Evolutionary conservation across 2,113 vertebrate genomes (phyloP).

Genomic region (Semicossyphus pulcher): DNA sequence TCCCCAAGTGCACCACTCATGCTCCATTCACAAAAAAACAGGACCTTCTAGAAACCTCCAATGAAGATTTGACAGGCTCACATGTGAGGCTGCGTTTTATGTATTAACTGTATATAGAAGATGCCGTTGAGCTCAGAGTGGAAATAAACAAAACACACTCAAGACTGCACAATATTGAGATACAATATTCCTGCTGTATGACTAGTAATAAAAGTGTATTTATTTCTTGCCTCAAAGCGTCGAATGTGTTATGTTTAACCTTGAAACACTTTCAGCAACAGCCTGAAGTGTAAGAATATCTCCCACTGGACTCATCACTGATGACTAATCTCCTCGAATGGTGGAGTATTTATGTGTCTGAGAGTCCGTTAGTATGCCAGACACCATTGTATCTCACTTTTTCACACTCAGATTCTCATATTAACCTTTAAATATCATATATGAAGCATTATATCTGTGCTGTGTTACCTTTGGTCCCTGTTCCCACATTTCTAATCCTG

Average conservation of each 20-base stretch:
- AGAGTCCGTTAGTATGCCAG: slow-evolving; percentile 21
- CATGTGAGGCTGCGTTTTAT: background rate
- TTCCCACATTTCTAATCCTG: slow-evolving; percentile 47
- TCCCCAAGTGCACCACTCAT: slow-evolving; percentile 26
- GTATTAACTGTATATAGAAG: background rate
- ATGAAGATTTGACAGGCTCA: slow-evolving; percentile 24
- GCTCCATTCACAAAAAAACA: slow-evolving; percentile 37
- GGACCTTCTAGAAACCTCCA: background rate
- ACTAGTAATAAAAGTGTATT: background rate
- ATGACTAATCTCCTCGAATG: slow-evolving; percentile 55
- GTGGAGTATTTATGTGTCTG: slow-evolving; percentile 22
- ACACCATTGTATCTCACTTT: slow-evolving; percentile 3
- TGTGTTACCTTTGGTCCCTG: background rate
- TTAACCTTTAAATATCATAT: too few species aligned
- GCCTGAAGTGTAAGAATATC: slow-evolving; percentile 36
- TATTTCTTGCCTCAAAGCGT: slow-evolving; percentile 2
- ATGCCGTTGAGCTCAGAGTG: background rate
- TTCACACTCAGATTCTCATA: too few species aligned
- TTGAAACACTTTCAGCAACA: slow-evolving; percentile 31
- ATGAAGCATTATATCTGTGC: too few species aligned
- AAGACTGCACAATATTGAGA: background rate
- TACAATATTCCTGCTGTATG: background rate
- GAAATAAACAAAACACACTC: slow-evolving; percentile 4
- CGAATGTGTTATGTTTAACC: slow-evolving; percentile 21
- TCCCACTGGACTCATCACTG: slow-evolving; percentile 25